phyloP scores from a whole-genome alignment of 2,113 vertebrate species.

The Spea bombifrons region DNA sequence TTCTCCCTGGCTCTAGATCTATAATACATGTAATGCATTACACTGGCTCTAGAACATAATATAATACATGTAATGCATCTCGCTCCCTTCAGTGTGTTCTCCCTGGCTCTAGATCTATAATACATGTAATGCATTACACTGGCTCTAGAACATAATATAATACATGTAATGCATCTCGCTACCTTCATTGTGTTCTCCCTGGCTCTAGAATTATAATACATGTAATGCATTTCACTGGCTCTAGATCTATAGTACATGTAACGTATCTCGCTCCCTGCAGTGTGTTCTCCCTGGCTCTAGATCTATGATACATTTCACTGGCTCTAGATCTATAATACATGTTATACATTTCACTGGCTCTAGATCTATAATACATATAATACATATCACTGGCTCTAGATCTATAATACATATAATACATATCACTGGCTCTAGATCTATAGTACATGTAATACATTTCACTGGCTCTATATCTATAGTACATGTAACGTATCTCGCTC shows the following conservation, averaged over 20 bases:
- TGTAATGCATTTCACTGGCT: not conserved
- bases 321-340: not conserved
- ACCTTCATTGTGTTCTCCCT: not conserved
- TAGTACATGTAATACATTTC: not conserved
- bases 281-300: not conserved
- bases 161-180: not conserved
- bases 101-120: not conserved
- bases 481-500: not conserved
- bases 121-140: not conserved
- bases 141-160: not conserved
- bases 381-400: not conserved
- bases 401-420: no score
- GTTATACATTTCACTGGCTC: not conserved
- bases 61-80: no score
- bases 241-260: not conserved
- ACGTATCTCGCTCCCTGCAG: not conserved
- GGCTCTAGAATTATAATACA: not conserved
- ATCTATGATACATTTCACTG: not conserved
- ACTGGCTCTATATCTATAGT: not conserved
- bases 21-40: no score
- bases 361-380: not conserved
- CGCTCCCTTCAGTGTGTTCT: no score
- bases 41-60: no score
- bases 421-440: no score
- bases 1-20: no score